phyloP scores from a whole-genome alignment of 2,113 vertebrate genomes.

The Alexandromys fortis region DNA sequence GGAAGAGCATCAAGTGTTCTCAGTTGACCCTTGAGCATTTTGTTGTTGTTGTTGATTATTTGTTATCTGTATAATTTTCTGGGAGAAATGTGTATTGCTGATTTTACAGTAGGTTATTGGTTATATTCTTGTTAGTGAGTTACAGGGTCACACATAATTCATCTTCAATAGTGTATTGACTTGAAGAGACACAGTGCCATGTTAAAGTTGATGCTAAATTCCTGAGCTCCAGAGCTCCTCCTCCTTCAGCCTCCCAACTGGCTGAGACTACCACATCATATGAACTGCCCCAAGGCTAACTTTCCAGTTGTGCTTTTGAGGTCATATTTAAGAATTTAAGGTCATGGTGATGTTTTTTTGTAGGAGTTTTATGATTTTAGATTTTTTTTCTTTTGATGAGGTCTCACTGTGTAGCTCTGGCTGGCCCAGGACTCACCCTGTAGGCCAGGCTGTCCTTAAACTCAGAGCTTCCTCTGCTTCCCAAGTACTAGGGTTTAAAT shows the following conservation, averaged over 20 bases:
- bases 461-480: not conserved
- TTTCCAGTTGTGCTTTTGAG: not conserved
- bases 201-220: not conserved
- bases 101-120: not conserved
- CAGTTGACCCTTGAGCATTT: not conserved
- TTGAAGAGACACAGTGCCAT: not conserved
- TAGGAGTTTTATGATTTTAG: not conserved
- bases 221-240: not conserved
- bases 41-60: not conserved
- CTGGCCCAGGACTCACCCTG: not conserved
- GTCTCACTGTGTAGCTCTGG: not conserved
- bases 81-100: not conserved
- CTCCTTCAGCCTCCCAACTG: not conserved
- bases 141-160: not conserved
- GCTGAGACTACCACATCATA: not conserved
- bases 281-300: not conserved
- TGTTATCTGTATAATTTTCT: not conserved
- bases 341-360: not conserved
- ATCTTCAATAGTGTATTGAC: not conserved
- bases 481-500: not conserved
- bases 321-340: not conserved
- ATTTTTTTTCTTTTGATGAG: not conserved
- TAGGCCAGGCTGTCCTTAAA: not conserved
- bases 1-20: not conserved
- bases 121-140: not conserved